phyloP scores from a whole-genome alignment of 2,888 invertebrate genomes.

The Lochmaea capreae region DNA sequence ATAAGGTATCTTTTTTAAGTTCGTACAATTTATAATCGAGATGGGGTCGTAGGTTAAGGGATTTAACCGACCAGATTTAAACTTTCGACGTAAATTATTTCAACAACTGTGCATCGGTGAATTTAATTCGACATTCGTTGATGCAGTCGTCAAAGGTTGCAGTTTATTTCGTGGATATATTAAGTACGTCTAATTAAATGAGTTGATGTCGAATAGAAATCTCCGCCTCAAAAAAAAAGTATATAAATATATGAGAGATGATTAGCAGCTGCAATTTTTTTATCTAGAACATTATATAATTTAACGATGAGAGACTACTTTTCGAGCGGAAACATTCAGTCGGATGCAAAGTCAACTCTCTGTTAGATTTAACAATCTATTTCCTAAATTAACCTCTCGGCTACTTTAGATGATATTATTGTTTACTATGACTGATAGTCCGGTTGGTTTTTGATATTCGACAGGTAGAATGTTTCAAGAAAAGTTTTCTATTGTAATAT shows the following conservation, averaged over 20 bases:
- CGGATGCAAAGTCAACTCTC: conserved; percentile 67
- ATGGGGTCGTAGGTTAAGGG: conserved; percentile 5
- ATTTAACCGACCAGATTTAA: not conserved
- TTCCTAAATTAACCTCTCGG: conserved; percentile 66
- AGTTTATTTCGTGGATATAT: not conserved
- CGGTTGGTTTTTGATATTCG: not conserved
- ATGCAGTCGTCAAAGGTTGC: too few species aligned
- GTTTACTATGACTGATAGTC: conserved; percentile 50
- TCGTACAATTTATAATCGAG: not conserved
- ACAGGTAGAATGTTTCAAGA: not conserved
- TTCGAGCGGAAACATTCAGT: conserved; percentile 66
- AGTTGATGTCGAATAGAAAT: not conserved
- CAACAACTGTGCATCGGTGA: too few species aligned
- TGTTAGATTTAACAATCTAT: conserved; percentile 67
- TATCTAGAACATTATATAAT: conserved; percentile 66
- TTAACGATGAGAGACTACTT: conserved; percentile 66
- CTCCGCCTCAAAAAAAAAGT: conserved; percentile 37
- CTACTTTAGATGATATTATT: conserved; percentile 60
- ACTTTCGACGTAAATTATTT: not conserved
- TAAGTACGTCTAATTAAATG: not conserved
- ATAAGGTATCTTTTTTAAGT: conserved; percentile 9
- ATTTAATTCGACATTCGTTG: not conserved
- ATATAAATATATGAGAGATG: conserved; percentile 30
- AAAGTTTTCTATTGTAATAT: not conserved
- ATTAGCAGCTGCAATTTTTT: conserved; percentile 63